Conservation (phyloP, 2,888 invertebrate genomes). For the Acanthosepion pharaonis region DNA sequence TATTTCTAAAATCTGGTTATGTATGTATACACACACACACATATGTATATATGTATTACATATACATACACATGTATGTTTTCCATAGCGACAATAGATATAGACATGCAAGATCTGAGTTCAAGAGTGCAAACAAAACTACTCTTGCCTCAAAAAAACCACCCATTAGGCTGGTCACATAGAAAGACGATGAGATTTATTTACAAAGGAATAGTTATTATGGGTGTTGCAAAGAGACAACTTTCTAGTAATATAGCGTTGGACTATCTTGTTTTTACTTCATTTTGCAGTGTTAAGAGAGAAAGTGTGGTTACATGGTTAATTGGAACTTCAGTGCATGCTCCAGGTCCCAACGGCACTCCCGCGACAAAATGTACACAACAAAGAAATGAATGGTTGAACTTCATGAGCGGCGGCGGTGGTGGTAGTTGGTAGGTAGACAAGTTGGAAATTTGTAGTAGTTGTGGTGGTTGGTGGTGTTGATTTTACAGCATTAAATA, state of each 20-base stretch:
- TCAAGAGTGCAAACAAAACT: conserved; percentile 8
- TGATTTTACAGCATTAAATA: background rate
- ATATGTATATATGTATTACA: conserved; percentile 25
- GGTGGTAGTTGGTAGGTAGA: conserved; percentile 33
- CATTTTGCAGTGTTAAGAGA: conserved; percentile 38
- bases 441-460: conserved; percentile 17
- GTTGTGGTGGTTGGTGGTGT: background rate
- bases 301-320: conserved; percentile 43
- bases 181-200: conserved; percentile 42
- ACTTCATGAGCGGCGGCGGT: background rate
- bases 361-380: conserved; percentile 42
- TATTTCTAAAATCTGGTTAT: conserved; percentile 46
- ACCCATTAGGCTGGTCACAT: conserved; percentile 35
- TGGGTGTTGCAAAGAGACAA: conserved; percentile 37
- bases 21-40: conserved; percentile 6
- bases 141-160: conserved; percentile 34
- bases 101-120: conserved; percentile 34
- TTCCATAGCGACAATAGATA: conserved; percentile 44
- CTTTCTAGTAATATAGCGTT: conserved; percentile 34
- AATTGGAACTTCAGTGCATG: conserved; percentile 37
- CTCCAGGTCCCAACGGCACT: conserved; percentile 40
- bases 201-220: conserved; percentile 43
- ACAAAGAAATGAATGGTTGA: conserved; percentile 34
- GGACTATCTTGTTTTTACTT: conserved; percentile 35
- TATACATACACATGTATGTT: conserved; percentile 5